Conservation (phyloP, 1,140 invertebrate genomes). For the Drosophila asahinai region DNA sequence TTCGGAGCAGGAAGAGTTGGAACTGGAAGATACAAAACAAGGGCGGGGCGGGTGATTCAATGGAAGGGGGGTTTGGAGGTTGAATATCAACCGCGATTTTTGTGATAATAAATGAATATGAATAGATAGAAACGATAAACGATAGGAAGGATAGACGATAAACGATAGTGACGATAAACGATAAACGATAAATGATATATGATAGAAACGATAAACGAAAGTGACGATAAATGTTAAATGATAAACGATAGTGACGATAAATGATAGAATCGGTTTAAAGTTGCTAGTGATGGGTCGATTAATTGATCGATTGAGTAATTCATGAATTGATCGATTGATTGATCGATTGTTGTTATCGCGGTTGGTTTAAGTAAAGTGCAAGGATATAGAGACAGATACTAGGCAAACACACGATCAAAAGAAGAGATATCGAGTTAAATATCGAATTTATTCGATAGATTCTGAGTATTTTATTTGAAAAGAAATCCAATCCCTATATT, state of each 20-base stretch:
- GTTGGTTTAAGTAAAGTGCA: slow-evolving; percentile 2
- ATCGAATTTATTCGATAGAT: background rate
- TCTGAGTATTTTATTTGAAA: slow-evolving; percentile 9
- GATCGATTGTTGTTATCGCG: slow-evolving; percentile 33
- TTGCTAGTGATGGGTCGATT: slow-evolving; percentile 38
- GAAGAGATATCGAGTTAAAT: background rate
- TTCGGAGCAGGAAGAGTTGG: background rate
- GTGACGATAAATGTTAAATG: background rate
- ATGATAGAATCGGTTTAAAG: slow-evolving; percentile 50
- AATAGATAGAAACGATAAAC: slow-evolving; percentile 41
- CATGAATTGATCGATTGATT: background rate
- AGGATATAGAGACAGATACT: background rate
- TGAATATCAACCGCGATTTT: slow-evolving; percentile 52
- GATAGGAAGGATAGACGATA: slow-evolving; percentile 4
- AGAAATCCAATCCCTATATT: slow-evolving; percentile 14
- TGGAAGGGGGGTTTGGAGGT: background rate
- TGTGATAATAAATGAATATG: slow-evolving; percentile 77
- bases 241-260: slow-evolving; percentile 14
- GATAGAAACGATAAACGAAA: slow-evolving; percentile 29
- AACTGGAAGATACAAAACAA: background rate
- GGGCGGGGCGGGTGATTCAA: slow-evolving; percentile 1
- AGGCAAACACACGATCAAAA: background rate
- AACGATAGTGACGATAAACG: slow-evolving; percentile 31
- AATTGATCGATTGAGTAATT: background rate
- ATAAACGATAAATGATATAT: slow-evolving; percentile 55